phyloP scores from a whole-genome alignment of 2,797 vertebrate genomes.

The Chaetodon trifasciatus region DNA sequence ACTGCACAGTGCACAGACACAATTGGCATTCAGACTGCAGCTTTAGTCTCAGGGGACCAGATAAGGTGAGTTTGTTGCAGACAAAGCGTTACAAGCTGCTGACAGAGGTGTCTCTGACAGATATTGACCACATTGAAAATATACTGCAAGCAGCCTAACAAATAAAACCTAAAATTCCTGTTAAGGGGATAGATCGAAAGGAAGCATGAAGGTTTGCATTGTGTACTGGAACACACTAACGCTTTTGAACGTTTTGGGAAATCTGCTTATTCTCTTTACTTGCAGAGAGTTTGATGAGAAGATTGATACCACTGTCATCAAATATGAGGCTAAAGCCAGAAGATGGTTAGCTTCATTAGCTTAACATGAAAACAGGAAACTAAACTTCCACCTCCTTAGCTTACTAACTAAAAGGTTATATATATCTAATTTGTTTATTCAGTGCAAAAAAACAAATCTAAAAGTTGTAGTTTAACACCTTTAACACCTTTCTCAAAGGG shows the following conservation, averaged over 20 bases:
- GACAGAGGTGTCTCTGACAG: background rate
- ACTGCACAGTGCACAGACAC: background rate
- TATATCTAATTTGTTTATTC: background rate
- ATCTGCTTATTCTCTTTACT: background rate
- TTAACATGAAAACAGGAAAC: no score
- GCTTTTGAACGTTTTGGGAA: background rate
- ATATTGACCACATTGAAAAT: background rate
- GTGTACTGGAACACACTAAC: background rate
- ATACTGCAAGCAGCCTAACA: background rate
- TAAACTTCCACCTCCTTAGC: background rate
- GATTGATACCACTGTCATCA: background rate
- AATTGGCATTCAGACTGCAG: background rate
- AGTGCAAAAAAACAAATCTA: background rate
- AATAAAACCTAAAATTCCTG: background rate
- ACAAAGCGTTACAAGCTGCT: slow-evolving; percentile 21
- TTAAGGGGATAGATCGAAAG: background rate
- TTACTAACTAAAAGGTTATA: background rate
- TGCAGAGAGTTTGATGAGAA: background rate
- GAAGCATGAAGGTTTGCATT: background rate
- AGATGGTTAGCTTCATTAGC: no score
- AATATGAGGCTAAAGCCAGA: no score
- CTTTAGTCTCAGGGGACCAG: background rate
- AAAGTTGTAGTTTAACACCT: background rate
- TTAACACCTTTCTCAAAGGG: background rate
- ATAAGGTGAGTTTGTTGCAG: slow-evolving; percentile 11